These are phyloP conservation scores for Octonoba sinensis DNA, from an alignment of 2,888 invertebrate species.

Conservation along the genomic window DNA sequence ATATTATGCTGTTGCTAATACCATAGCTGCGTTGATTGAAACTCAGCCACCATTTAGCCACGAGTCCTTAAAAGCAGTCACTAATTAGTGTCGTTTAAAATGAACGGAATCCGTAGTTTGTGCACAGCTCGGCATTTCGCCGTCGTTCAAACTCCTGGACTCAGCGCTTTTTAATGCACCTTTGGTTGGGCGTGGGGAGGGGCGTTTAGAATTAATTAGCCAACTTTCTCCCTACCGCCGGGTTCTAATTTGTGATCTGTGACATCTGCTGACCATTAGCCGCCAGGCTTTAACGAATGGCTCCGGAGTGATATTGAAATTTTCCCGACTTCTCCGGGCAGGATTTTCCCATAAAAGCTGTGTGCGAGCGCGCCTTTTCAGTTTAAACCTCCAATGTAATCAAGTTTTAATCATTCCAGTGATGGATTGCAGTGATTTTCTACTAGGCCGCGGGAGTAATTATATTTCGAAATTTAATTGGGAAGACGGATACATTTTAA, in stretches of 20 bases:
- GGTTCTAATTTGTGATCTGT: constrained; percentile 61
- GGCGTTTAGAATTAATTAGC: constrained; percentile 50
- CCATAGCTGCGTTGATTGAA: too few species aligned
- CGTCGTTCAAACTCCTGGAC: constrained; percentile 36
- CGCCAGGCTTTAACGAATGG: constrained; percentile 50
- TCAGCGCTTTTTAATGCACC: constrained; percentile 64
- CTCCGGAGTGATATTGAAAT: constrained; percentile 53
- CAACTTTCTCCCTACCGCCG: constrained; percentile 47
- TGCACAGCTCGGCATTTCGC: constrained; percentile 47
- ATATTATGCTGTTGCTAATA: too few species aligned
- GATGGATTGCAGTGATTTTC: constrained; percentile 50
- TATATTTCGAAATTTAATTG: constrained; percentile 61
- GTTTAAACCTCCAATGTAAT: constrained; percentile 42
- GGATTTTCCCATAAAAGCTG: too few species aligned
- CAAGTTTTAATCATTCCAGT: constrained; percentile 61
- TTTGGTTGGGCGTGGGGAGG: neutral
- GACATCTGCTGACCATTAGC: constrained; percentile 62
- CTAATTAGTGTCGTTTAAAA: constrained; percentile 60
- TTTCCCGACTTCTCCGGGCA: constrained; percentile 10
- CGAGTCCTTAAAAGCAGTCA: neutral
- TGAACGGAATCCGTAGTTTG: constrained; percentile 46
- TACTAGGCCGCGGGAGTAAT: constrained; percentile 23
- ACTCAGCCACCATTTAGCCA: too few species aligned
- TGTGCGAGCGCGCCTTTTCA: too few species aligned
- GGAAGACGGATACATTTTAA: constrained; percentile 12